These are phyloP conservation scores for Thamnophis elegans DNA, from an alignment of 2,797 vertebrate species.

Conservation along the genomic window DNA sequence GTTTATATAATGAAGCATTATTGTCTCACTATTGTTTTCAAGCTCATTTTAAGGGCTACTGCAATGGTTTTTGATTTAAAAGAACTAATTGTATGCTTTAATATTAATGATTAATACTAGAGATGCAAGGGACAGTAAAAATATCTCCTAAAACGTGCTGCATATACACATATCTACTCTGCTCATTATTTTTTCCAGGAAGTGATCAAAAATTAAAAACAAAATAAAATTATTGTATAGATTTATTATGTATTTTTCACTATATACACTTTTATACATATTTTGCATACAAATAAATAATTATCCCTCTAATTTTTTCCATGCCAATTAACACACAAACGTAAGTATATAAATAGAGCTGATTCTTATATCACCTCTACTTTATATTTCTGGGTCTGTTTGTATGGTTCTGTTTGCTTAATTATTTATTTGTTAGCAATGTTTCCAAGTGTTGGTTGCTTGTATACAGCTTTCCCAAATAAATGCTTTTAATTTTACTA, in stretches of 20 bases:
- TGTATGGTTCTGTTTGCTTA: background rate
- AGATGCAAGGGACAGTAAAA: background rate
- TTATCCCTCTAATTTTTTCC: background rate
- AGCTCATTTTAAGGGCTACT: background rate
- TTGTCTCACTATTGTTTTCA: background rate
- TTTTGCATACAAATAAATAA: background rate
- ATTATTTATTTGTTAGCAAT: background rate
- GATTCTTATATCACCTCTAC: background rate
- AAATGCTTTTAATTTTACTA: background rate
- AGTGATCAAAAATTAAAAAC: background rate
- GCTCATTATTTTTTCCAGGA: background rate
- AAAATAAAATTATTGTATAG: background rate
- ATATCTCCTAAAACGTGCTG: background rate
- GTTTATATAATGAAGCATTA: background rate
- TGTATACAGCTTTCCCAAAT: background rate
- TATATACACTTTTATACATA: background rate
- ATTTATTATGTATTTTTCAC: background rate
- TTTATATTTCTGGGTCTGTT: background rate
- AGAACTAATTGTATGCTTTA: background rate
- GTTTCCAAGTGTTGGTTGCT: background rate
- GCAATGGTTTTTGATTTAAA: background rate
- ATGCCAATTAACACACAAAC: background rate
- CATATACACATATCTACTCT: background rate
- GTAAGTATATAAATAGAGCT: background rate
- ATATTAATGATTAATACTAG: background rate